These are phyloP conservation scores for Coregonus ussuriensis DNA, from an alignment of 2,797 vertebrate genomes.

Conservation along the genomic window DNA sequence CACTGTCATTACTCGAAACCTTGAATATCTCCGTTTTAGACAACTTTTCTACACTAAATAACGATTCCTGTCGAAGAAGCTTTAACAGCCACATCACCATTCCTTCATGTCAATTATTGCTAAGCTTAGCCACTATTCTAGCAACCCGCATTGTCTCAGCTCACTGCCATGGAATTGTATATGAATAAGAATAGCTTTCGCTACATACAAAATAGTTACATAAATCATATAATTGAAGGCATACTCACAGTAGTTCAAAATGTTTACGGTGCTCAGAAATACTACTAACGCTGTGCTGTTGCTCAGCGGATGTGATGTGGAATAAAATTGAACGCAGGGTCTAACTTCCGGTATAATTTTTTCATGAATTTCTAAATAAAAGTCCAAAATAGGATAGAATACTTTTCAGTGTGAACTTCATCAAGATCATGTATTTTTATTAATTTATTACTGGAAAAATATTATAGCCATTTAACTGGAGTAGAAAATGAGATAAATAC, in stretches of 20 bases:
- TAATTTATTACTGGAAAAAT: neutral
- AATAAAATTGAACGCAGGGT: neutral
- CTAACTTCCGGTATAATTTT: neutral
- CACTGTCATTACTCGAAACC: neutral
- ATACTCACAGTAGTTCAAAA: slow-evolving; percentile 22
- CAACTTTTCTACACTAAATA: neutral
- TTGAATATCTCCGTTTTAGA: neutral
- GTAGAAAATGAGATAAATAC: no score
- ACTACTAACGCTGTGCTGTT: neutral
- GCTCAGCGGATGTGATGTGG: slow-evolving; percentile 46
- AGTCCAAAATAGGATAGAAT: neutral
- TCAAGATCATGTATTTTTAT: neutral
- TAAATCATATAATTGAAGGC: neutral
- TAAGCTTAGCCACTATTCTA: neutral
- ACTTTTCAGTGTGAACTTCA: neutral
- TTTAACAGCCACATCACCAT: neutral
- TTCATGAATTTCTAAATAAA: neutral
- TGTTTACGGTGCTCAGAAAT: neutral
- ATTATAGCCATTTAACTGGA: no score
- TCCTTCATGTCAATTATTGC: neutral
- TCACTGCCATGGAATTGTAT: neutral
- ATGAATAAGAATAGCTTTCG: neutral
- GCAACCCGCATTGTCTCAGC: no score
- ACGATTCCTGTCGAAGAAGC: neutral
- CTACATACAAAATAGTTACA: neutral